phyloP scores from a whole-genome alignment of 2,888 invertebrate genomes.

The Campoplex capitator region DNA sequence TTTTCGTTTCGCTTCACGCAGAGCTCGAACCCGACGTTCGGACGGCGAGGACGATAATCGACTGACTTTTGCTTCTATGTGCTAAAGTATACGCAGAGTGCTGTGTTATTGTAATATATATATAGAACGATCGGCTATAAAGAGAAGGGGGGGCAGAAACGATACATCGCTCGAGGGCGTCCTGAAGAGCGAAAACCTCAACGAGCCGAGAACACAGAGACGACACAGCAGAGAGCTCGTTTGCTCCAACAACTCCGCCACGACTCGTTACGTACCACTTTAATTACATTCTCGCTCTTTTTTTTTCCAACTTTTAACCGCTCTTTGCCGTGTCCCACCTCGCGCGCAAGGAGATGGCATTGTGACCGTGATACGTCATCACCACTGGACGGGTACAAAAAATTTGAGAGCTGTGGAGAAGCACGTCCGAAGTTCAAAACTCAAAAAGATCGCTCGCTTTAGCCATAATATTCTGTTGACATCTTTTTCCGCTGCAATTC shows the following conservation, averaged over 20 bases:
- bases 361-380: constrained; percentile 1
- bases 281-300: constrained; percentile 56
- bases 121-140: background rate
- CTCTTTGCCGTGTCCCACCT: constrained; percentile 15
- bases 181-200: constrained; percentile 32
- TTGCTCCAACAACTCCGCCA: constrained; percentile 44
- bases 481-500: background rate
- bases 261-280: constrained; percentile 59
- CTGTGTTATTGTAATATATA: constrained; percentile 19
- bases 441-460: background rate
- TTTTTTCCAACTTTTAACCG: background rate
- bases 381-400: background rate
- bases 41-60: constrained; percentile 58
- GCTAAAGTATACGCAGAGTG: constrained; percentile 23
- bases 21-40: constrained; percentile 43
- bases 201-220: constrained; percentile 24
- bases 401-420: background rate
- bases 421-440: constrained; percentile 13
- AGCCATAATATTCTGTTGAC: background rate
- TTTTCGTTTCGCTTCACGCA: background rate
- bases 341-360: constrained; percentile 2
- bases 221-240: constrained; percentile 39
- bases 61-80: constrained; percentile 45
- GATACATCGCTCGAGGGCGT: constrained; percentile 25
- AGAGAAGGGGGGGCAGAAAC: background rate